Base-by-base conservation (phyloP, 2,113 vertebrate species). In the Labrus mixtus region DNA sequence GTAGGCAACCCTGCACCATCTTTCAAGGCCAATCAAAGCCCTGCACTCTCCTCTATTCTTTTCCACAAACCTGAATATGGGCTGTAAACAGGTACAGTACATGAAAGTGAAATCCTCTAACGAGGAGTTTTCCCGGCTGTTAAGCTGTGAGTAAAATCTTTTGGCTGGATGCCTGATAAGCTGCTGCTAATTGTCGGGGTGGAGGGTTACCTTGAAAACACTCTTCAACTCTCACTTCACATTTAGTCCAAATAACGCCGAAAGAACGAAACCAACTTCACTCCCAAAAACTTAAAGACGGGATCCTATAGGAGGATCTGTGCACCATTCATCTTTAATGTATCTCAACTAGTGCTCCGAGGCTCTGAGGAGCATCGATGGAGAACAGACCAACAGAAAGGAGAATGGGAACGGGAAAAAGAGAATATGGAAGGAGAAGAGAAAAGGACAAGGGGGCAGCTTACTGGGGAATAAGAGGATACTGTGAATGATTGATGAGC, bases 401-500 rank as follows among this genome's bases (percentile, higher is more conserved):
- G 78, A 84, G 76, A 87, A 81, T 70, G 64, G 71, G 41, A 73
- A 66, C 70, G 13, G 55, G 79, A 90, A 87, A 81, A 82, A 65
- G 78, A 75, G 73, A 82, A 86, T 85, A 86, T 90, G 85, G 84
- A 83, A 80, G 83, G 76, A 84, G 75, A 17, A 83, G 88, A 88
- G 78, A 68, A 77, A 79, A 85, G 89, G 87, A 83, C 68, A 65
- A 79, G 69, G 76, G 87, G 91, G 81, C 85, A 90, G 85, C 79
- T 91, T 90, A 84, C 81, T 67, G 77, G 90, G 89, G 91, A 92
- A 93, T 89, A 85, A 79, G 81, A 86, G 86, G 86, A 81, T 79
- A 87, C 85, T 82, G 83, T 94, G 89, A 95, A 96, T 94, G 93
- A 95, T 94, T 93, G 94, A 95, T 94, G 93, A 94, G 88, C 59